Base-by-base conservation (phyloP, 2,113 vertebrate genomes). In the Tragelaphus imberbis region DNA sequence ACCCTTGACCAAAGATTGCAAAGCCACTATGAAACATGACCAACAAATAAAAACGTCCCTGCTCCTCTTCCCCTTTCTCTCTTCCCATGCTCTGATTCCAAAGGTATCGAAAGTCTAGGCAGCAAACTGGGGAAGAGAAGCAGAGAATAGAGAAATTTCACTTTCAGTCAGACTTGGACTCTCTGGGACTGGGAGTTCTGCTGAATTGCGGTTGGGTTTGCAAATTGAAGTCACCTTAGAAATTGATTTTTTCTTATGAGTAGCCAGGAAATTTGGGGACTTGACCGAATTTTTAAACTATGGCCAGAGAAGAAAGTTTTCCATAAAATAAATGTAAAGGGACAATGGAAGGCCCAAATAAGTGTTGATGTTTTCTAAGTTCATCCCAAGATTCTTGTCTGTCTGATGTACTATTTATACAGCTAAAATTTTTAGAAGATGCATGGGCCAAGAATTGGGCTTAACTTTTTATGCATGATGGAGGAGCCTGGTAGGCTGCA, bases 341-440 rank as follows among this genome's bases (percentile, higher is more conserved):
- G 19, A 92, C 44, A 82, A 68, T 63, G 44, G 25, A 51, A 95
- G 11, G 33, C 47, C 33, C 71, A 86, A 81, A 79, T 58, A 82
- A 75, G 77, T 44, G 28, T 49, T 4, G 9, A 79, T 87, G 40
- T 30, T 68, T 87, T 96, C 56, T 92, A 92, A 81, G 90, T 94
- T 90, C 36, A 95, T 49, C 81, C 90, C 40, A 87, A 97, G 80
- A 88, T n/a, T 88, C 75, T 90, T 56, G 47, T 61, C 86, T 79
- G 59, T 79, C 65, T 93, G 68, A 79, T 59, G 2, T 81, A 65
- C 49, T 33, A 91, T 9, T 91, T 93, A 84, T 4, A 89, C 33
- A 94, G 51, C 36, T 94, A 93, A 93, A 3, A 36, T 93, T 93
- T 95, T 87, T 93, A 61, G 44, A 96, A 91, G 90, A 92, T 88